Conservation (phyloP, 2,797 vertebrate species). For the Salarias fasciatus region DNA sequence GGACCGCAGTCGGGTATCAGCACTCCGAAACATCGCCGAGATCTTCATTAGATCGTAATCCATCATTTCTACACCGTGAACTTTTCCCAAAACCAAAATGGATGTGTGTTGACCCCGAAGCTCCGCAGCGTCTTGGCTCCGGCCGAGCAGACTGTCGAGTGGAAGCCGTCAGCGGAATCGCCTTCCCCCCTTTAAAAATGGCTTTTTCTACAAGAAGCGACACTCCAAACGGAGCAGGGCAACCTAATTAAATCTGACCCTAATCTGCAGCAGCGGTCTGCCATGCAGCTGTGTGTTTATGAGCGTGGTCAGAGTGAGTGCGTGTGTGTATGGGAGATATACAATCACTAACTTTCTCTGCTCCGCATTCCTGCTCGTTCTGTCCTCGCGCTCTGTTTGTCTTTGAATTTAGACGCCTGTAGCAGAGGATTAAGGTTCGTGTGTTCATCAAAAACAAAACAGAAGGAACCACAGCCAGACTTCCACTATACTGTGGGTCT, state of each 20-base stretch:
- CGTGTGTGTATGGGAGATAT: conserved; percentile 17
- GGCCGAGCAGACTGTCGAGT: no score
- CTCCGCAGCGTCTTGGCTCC: conserved; percentile 67
- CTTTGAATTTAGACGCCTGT: conserved; percentile 45
- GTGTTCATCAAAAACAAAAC: no score
- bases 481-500: conserved; percentile 64
- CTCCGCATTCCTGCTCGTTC: conserved; percentile 60
- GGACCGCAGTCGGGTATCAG: conserved; percentile 42
- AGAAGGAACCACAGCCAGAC: no score
- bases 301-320: no score
- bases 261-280: conserved; percentile 80
- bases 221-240: conserved; percentile 78
- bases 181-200: conserved; percentile 75
- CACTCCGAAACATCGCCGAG: conserved; percentile 38
- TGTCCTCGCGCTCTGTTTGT: conserved; percentile 56
- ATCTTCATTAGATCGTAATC: conserved; percentile 60
- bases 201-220: conserved; percentile 79
- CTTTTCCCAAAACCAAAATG: conserved; percentile 42
- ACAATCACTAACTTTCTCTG: conserved; percentile 52
- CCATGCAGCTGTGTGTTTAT: conserved; percentile 76
- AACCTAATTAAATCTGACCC: conserved; percentile 85
- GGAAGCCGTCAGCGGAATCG: conserved; percentile 62
- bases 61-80: conserved; percentile 40
- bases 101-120: conserved; percentile 51
- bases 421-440: conserved; percentile 40